phyloP scores from a whole-genome alignment of 2,888 invertebrate genomes.

The Hyposoter dolosus region DNA sequence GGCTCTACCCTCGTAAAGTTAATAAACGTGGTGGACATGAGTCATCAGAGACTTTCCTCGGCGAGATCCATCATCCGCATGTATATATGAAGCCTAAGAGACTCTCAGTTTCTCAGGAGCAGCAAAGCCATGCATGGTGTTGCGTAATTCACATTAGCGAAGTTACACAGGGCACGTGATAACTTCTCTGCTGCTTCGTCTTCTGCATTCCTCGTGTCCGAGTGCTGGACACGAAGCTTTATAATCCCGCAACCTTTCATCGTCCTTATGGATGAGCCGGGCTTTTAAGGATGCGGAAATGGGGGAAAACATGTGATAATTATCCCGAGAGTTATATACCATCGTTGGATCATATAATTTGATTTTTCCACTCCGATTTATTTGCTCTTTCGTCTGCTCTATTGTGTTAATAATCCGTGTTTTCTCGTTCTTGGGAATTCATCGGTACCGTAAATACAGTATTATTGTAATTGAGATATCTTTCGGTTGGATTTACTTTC shows the following conservation, averaged over 20 bases:
- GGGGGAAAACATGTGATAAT: not conserved
- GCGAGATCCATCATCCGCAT: not conserved
- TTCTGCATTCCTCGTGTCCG: conserved; percentile 36
- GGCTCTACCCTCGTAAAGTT: conserved; percentile 19
- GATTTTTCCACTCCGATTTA: not conserved
- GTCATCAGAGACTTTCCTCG: not conserved
- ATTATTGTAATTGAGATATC: not conserved
- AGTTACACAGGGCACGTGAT: conserved; percentile 9
- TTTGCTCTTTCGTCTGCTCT: not conserved
- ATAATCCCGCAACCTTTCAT: not conserved
- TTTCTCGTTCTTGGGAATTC: not conserved
- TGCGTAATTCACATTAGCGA: conserved; percentile 46
- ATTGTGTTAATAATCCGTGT: not conserved
- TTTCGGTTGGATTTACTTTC: not conserved
- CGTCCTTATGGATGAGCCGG: not conserved
- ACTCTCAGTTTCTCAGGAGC: conserved; percentile 16
- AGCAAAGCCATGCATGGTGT: not conserved
- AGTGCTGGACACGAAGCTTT: not conserved
- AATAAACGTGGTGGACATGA: conserved; percentile 19
- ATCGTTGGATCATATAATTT: not conserved
- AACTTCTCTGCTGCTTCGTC: not conserved
- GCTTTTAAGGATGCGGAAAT: not conserved
- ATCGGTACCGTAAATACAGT: not conserved
- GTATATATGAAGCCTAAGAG: not conserved
- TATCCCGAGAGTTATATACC: not conserved